phyloP scores from a whole-genome alignment of 2,888 invertebrate genomes.

The Euphydryas editha region DNA sequence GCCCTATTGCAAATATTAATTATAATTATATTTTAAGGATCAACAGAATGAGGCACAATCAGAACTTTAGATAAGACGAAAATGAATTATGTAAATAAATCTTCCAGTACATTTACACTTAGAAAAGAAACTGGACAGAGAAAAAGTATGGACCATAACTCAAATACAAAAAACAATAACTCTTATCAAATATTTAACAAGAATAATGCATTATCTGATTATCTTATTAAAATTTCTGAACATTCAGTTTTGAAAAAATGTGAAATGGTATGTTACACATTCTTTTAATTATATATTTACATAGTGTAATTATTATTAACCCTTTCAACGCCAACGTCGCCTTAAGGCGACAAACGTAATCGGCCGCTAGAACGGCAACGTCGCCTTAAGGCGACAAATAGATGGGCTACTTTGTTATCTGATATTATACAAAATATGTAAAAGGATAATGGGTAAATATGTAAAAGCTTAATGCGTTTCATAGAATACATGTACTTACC shows the following conservation, averaged over 20 bases:
- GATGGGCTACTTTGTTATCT: too few relatives aligned
- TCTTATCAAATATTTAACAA: neutral
- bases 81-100: neutral
- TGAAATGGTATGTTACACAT: neutral
- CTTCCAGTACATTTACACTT: neutral
- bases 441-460: too few relatives aligned
- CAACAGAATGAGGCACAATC: neutral
- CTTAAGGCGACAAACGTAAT: too few relatives aligned
- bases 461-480: too few relatives aligned
- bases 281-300: too few relatives aligned
- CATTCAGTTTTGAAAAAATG: neutral
- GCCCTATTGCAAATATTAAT: too few relatives aligned
- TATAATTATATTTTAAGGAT: neutral
- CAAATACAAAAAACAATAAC: neutral
- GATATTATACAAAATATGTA: too few relatives aligned
- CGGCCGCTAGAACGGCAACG: too few relatives aligned
- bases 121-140: neutral
- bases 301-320: too few relatives aligned
- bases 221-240: neutral
- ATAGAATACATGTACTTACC: too few relatives aligned
- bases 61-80: neutral
- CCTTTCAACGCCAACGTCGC: too few relatives aligned
- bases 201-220: neutral
- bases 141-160: neutral
- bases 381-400: too few relatives aligned